A percentile compares a stretch with the other conserved stretches of the same genome.
Conservation (phyloP, 2,797 vertebrate genomes). For the Neosilurus hyrtlii region DNA sequence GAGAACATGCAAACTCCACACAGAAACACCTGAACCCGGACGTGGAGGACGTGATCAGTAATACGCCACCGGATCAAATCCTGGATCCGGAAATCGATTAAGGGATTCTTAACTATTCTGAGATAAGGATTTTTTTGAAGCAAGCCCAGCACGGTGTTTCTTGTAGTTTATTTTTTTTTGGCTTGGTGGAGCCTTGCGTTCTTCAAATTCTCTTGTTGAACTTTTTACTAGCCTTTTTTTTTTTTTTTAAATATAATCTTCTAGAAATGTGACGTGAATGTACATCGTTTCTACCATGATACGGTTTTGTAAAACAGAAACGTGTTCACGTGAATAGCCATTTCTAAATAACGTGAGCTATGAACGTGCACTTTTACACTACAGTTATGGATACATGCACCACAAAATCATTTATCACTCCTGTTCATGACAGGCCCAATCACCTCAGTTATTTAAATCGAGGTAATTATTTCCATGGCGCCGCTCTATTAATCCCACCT, state of each 20-base stretch:
- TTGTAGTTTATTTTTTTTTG: too few species aligned
- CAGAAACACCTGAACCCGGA: too few species aligned
- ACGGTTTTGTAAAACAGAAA: not conserved
- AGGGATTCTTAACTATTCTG: too few species aligned
- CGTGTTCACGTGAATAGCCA: not conserved
- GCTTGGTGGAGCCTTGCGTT: too few species aligned
- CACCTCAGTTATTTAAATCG: not conserved
- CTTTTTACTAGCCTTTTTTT: not conserved
- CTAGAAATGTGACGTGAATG: not conserved
- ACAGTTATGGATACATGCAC: not conserved
- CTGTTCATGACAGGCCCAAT: not conserved
- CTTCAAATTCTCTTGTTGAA: too few species aligned
- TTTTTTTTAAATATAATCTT: not conserved
- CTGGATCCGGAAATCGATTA: too few species aligned
- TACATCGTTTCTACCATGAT: not conserved
- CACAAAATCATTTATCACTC: not conserved
- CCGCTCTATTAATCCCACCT: not conserved
- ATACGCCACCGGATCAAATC: too few species aligned
- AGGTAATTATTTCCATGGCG: not conserved
- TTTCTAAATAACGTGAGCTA: not conserved
- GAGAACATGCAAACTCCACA: too few species aligned
- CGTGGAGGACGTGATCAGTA: too few species aligned
- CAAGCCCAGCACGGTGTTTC: too few species aligned
- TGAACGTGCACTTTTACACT: not conserved
- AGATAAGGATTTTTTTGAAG: too few species aligned